Evolutionary conservation across 64 coral and sea anemone species (phyloP).

Genomic region (Montipora sp.): DNA sequence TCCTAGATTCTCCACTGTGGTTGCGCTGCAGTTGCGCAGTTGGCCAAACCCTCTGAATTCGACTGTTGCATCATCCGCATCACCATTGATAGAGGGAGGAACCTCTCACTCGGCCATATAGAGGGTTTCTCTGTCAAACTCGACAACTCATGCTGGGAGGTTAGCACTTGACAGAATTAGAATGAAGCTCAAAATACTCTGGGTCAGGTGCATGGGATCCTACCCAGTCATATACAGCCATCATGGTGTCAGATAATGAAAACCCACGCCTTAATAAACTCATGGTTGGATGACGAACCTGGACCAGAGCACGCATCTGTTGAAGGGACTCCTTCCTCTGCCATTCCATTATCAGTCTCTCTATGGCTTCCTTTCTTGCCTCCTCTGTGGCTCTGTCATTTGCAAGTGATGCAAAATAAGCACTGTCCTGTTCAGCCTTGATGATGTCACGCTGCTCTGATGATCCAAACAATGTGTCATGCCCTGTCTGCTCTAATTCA

Average conservation of each 20-base stretch:
- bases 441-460: constrained; percentile 14
- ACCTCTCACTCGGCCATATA: constrained; percentile 14
- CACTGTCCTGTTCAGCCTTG: background rate
- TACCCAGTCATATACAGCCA: background rate
- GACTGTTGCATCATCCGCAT: background rate
- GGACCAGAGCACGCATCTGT: background rate
- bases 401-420: background rate
- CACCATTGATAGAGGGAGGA: background rate
- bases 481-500: background rate
- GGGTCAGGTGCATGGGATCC: constrained; percentile 20
- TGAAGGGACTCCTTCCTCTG: constrained; percentile 17
- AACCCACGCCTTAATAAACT: background rate
- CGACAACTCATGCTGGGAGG: background rate
- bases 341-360: background rate
- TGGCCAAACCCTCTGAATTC: background rate
- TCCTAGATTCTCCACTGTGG: background rate
- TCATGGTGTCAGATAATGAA: constrained; percentile 2
- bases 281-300: constrained; percentile 19
- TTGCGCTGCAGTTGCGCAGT: background rate
- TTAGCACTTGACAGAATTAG: constrained; percentile 5
- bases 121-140: constrained; percentile 12
- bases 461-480: background rate
- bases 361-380: constrained; percentile 5
- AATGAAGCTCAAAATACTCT: constrained; percentile 33
- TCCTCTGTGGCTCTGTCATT: background rate